Conservation (phyloP, 1,140 invertebrate genomes). For the Bombus polaris region DNA sequence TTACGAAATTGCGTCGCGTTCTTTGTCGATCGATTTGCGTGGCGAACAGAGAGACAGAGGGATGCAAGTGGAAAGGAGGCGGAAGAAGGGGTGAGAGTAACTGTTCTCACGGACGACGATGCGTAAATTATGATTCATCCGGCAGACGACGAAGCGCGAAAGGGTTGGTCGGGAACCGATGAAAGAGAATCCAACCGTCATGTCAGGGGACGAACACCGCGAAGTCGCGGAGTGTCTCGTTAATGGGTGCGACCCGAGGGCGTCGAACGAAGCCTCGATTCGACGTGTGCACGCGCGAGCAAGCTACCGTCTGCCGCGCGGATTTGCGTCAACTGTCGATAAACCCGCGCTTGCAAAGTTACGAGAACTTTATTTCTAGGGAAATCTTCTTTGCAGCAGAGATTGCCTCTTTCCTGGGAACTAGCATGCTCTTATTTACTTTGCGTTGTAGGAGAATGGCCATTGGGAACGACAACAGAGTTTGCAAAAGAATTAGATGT, state of each 20-base stretch:
- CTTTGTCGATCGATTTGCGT: slow-evolving; percentile 2
- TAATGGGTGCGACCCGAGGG: not conserved
- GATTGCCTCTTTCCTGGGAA: not conserved
- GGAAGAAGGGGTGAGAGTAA: not conserved
- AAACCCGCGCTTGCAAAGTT: slow-evolving; percentile 29
- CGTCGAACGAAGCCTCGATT: slow-evolving; percentile 5
- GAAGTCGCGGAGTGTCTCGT: slow-evolving; percentile 3
- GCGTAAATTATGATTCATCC: slow-evolving; percentile 30
- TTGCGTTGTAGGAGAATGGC: not conserved
- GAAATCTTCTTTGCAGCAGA: slow-evolving; percentile 36
- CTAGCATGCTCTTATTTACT: not conserved
- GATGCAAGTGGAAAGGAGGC: not conserved
- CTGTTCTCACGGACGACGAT: slow-evolving; percentile 11
- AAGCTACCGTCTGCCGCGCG: slow-evolving; percentile 34
- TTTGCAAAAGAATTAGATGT: not conserved
- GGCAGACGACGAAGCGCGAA: slow-evolving; percentile 9
- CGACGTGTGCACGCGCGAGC: not conserved
- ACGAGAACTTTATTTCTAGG: slow-evolving; percentile 55
- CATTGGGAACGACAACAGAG: not conserved
- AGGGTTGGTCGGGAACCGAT: not conserved
- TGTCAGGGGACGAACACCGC: not conserved
- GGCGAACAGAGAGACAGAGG: not conserved
- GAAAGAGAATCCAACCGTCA: not conserved
- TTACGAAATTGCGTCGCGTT: slow-evolving; percentile 25
- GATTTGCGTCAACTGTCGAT: slow-evolving; percentile 64